These are phyloP conservation scores for Apantesis nais DNA, from an alignment of 2,888 invertebrate genomes.

Conservation along the genomic window DNA sequence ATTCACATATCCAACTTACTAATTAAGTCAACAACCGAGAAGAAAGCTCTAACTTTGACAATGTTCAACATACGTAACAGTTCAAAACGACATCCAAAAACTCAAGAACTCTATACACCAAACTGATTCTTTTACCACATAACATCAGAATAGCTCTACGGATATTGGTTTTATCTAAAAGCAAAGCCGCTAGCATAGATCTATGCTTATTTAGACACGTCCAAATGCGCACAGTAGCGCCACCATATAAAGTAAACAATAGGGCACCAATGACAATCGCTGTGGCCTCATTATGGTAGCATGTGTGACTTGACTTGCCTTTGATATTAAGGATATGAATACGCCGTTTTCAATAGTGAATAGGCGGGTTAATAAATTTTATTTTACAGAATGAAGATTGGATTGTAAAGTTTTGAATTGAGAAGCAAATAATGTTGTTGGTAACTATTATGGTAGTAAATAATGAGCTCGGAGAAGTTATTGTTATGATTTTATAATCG, in stretches of 20 bases:
- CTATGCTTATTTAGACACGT: conserved; percentile 82
- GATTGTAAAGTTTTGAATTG: conserved; percentile 41
- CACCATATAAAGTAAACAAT: conserved; percentile 84
- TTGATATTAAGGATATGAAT: conserved; percentile 57
- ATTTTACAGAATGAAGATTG: conserved; percentile 46
- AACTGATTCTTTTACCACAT: conserved; percentile 23
- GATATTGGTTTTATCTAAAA: conserved; percentile 64
- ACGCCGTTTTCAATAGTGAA: conserved; percentile 51
- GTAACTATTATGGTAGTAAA: conserved; percentile 26
- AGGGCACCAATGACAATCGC: conserved; percentile 79
- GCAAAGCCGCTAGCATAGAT: conserved; percentile 80
- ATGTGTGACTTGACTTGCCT: conserved; percentile 64
- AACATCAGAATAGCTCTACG: conserved; percentile 46
- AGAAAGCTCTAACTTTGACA: conserved; percentile 85
- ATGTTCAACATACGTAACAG: conserved; percentile 83
- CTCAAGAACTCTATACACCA: conserved; percentile 49
- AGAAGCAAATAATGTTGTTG: conserved; percentile 40
- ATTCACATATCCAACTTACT: conserved; percentile 85
- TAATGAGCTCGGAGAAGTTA: conserved; percentile 18
- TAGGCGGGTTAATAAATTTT: conserved; percentile 47
- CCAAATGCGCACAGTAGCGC: conserved; percentile 77
- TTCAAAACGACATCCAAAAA: conserved; percentile 58
- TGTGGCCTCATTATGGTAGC: conserved; percentile 75
- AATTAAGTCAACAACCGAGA: conserved; percentile 83
- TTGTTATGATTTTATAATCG: conserved; percentile 14